These are phyloP conservation scores for Periophthalmodon schlosseri DNA, from an alignment of 2,113 vertebrate species.

Conservation along the genomic window DNA sequence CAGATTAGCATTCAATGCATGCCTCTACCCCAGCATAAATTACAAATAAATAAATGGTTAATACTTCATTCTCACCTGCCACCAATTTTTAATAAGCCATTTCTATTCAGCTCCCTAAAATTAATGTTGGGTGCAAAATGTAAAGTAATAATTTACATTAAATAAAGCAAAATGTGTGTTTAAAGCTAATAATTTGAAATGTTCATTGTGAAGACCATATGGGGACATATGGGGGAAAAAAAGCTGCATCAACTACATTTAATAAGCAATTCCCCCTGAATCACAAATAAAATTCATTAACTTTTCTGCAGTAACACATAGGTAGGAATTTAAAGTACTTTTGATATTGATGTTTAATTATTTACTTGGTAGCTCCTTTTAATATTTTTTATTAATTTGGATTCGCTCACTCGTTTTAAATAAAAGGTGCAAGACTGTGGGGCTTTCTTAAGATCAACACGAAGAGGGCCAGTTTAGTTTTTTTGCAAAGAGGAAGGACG, in stretches of 20 bases:
- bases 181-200: not conserved
- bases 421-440: not conserved
- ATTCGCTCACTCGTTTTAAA: not conserved
- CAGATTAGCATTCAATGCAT: slow-evolving; percentile 26
- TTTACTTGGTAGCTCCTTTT: not conserved
- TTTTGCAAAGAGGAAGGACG: slow-evolving; percentile 28
- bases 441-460: not conserved
- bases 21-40: slow-evolving; percentile 13
- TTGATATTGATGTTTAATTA: not conserved
- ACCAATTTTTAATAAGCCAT: not conserved
- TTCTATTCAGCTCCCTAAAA: not conserved
- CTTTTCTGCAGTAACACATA: not conserved
- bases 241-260: not conserved
- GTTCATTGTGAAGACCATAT: not conserved
- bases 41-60: slow-evolving; percentile 20
- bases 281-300: not conserved
- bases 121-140: not conserved
- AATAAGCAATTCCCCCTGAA: not conserved
- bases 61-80: slow-evolving; percentile 14
- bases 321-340: not conserved
- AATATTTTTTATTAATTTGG: not conserved
- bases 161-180: not conserved
- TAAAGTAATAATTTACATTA: not conserved
- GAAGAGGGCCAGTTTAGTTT: not conserved
- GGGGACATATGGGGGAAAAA: not conserved